Evolutionary conservation across 2,888 invertebrate genomes (phyloP), one percentile per base, ranked within the genome.

Genomic region (Stramonita haemastoma): DNA sequence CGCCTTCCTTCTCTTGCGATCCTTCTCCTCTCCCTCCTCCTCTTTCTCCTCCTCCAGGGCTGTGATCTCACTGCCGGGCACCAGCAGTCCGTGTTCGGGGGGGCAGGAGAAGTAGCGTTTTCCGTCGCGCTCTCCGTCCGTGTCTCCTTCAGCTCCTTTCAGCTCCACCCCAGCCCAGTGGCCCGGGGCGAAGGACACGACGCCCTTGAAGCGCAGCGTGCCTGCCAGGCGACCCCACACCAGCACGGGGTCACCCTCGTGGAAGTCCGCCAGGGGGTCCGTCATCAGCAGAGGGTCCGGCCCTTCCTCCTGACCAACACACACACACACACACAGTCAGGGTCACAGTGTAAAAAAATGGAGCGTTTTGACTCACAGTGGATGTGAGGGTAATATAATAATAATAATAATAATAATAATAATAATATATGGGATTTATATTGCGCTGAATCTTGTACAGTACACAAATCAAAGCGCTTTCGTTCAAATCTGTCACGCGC

Each of bases 91-190:
- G 90, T 94, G 93, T 56, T 92, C 91, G 13, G 92, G 88, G 34
- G 90, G 84, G 90, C 95, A 94, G 17, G 91, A 92, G 91, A 94
- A 95, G 90, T 95, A 95, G 15, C 93, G 87, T 22, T 91, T 90
- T 11, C 94, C 94, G 73, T 93, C 93, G 56, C 93, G 91, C 29
- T 90, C 89, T 0, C 95, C 95, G 90, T 94, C 93, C 89, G 92
- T 93, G 77, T 93, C 92, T 1, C 95, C 94, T 32, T 93, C 93
- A 6, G 93, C 92, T 32, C 90, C 60, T 34, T 94, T 94, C 73
- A 95, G 91, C 91, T 94, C 95, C 29, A 95, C 94, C 8, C 95
- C 95, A 1, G 94, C 95, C 94, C 94, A 94, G 60, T 94, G 91
- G 34, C 95, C 95, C 0, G 94, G 93, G n/a, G 94, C 94, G 91